Evolutionary conservation across 1,140 invertebrate genomes (phyloP), one percentile per base, ranked within the genome.

Genomic region (Prorops nasuta): DNA sequence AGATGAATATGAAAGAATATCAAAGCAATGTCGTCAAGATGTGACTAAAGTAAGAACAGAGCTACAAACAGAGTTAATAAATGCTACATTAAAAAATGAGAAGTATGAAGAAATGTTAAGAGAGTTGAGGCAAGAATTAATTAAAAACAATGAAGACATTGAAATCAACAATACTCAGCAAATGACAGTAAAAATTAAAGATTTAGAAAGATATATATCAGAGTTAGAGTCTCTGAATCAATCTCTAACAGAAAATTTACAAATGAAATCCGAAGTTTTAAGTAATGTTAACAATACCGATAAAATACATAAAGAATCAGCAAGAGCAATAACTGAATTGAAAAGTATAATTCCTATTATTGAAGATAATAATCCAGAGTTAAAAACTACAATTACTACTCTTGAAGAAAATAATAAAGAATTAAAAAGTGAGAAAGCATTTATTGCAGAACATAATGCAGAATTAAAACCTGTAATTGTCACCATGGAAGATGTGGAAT

Each of bases 321-420:
- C 51, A 42, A 22, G 40, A 51, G 8, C 19, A 37, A 1, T 0
- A 31, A 6, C 12, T 2, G 3, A 36, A 53, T 2, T 31, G 31
- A 14, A 4, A 15, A 28, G 31, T 16, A 17, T 43, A 17, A 3
- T 19, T 10, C 17, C 16, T 28, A 35, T 22, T 17, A 20, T 20
- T 37, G 28, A 38, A 17, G 18, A 49, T 42, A 1, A 19, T 40
- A 9, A 28, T 35, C 21, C 31, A 2, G 2, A 31, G 7, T 42
- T 40, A 18, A 18, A 14, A 19, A 14, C n/a, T 10, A 44, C 28
- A 0, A 34, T 24, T 10, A 21, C 37, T 31, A 20, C 46, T 15
- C 38, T 69, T 2, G 60, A 68, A 10, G 57, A 64, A 16, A 65
- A 74, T 21, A 71, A 67, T 37, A 40, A 24, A 7, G 62, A 63